Percentiles rank a stretch among this genome's conserved stretches.
Evolutionary conservation across 2,797 vertebrate genomes (phyloP).

Genomic region (Sebastes vulpes): DNA sequence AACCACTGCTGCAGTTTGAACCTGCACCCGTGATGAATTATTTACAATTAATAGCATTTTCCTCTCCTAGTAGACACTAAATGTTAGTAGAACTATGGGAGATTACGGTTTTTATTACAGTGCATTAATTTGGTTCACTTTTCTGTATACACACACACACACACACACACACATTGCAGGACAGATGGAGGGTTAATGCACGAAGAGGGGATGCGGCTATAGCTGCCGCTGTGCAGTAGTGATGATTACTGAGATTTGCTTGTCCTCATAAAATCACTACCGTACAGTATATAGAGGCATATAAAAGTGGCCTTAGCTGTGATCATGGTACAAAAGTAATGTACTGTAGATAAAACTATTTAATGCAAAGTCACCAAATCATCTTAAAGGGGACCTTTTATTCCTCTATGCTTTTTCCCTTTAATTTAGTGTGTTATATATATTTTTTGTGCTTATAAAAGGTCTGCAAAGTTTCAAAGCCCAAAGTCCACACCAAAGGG

Average conservation of each 20-base stretch:
- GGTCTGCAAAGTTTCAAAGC: not conserved
- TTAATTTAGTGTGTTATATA: not conserved
- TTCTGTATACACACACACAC: not conserved
- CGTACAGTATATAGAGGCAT: not conserved
- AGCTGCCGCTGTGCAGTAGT: not conserved
- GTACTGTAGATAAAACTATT: not conserved
- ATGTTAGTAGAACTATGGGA: slow-evolving; percentile 18
- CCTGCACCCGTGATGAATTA: slow-evolving; percentile 21
- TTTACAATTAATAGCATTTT: slow-evolving; percentile 16
- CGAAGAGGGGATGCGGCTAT: not conserved
- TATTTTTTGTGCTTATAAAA: not conserved
- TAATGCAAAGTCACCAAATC: slow-evolving; percentile 2
- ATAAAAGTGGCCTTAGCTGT: not conserved
- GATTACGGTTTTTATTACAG: slow-evolving; percentile 32
- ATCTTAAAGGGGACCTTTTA: not conserved
- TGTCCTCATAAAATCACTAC: slow-evolving; percentile 2
- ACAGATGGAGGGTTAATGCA: slow-evolving; percentile 43
- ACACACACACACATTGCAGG: not conserved
- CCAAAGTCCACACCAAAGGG: too few relatives aligned
- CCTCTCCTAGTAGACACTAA: not conserved
- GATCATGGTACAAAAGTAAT: not conserved
- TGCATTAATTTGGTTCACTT: slow-evolving; percentile 8
- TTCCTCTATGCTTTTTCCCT: not conserved
- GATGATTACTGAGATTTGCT: slow-evolving; percentile 10
- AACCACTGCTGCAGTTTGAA: slow-evolving; percentile 51